Evolutionary conservation across 2,888 invertebrate genomes (phyloP).

Genomic region (Dexiosoma caninum): DNA sequence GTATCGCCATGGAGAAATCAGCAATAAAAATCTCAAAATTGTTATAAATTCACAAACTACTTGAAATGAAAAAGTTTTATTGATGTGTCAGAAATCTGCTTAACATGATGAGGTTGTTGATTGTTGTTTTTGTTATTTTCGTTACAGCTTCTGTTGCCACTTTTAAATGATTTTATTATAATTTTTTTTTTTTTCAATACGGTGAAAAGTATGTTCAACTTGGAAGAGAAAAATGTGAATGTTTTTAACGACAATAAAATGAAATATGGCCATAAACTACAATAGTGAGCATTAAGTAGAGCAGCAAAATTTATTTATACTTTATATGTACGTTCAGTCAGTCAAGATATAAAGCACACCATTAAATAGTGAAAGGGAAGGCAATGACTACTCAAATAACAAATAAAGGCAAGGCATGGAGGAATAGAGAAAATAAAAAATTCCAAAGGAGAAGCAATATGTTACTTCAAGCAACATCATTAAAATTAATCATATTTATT

Average conservation of each 20-base stretch:
- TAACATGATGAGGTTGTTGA: slow-evolving; percentile 26
- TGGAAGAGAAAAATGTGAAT: background rate
- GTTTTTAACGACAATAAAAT: slow-evolving; percentile 25
- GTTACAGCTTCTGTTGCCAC: background rate
- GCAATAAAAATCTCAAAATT: slow-evolving; percentile 24
- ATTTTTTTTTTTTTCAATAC: background rate
- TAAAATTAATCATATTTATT: no score
- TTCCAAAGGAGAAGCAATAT: no score
- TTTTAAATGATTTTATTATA: background rate
- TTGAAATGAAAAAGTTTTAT: slow-evolving; percentile 37
- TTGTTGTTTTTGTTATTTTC: background rate
- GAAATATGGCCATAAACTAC: slow-evolving; percentile 43
- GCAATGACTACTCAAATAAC: no score
- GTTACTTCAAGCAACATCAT: no score
- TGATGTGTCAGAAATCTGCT: slow-evolving; percentile 45
- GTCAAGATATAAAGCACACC: background rate
- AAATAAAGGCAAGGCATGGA: no score
- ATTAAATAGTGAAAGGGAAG: background rate
- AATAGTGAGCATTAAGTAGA: slow-evolving; percentile 29
- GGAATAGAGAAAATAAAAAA: no score
- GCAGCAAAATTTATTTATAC: slow-evolving; percentile 33
- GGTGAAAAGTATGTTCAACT: background rate
- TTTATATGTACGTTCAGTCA: slow-evolving; percentile 27
- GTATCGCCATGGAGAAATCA: background rate
- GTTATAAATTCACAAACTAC: slow-evolving; percentile 12